Percentiles rank a stretch among this genome's conserved stretches.
Conservation (phyloP, 2,113 vertebrate species). For the Zapornia atra region DNA sequence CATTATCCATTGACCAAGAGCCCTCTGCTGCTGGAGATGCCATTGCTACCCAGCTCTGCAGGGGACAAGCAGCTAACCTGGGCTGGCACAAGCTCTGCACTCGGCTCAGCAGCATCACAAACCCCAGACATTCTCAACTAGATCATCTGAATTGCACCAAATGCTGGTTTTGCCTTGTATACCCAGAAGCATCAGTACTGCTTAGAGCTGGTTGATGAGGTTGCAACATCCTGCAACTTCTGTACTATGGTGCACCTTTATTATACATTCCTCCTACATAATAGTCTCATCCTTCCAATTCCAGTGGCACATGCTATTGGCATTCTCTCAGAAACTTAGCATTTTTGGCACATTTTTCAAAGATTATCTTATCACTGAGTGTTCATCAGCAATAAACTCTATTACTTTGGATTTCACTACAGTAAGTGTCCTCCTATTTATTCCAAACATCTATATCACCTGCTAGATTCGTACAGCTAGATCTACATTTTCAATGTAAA, state of each 20-base stretch:
- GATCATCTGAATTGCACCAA: neutral
- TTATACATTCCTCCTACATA: slow-evolving; percentile 36
- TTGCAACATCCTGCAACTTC: slow-evolving; percentile 27
- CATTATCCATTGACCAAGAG: neutral
- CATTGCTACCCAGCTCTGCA: neutral
- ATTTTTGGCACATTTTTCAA: slow-evolving; percentile 6
- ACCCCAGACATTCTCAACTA: neutral
- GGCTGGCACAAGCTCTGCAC: neutral
- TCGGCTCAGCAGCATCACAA: neutral
- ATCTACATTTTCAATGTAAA: neutral
- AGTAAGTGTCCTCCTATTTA: neutral
- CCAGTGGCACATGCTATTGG: neutral
- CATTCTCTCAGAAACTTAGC: neutral
- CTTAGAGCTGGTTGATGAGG: neutral
- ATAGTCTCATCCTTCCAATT: slow-evolving; percentile 5
- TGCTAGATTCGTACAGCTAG: neutral
- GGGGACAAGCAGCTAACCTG: neutral
- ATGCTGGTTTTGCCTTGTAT: neutral
- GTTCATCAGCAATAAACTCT: neutral
- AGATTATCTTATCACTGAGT: neutral
- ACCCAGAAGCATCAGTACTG: neutral
- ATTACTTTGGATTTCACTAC: neutral
- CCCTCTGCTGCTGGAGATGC: neutral
- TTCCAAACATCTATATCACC: neutral
- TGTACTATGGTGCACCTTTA: neutral